A percentile compares a stretch with the other conserved stretches of the same genome.
phyloP scores from a whole-genome alignment of 2,888 invertebrate genomes.

The Tineola bisselliella region DNA sequence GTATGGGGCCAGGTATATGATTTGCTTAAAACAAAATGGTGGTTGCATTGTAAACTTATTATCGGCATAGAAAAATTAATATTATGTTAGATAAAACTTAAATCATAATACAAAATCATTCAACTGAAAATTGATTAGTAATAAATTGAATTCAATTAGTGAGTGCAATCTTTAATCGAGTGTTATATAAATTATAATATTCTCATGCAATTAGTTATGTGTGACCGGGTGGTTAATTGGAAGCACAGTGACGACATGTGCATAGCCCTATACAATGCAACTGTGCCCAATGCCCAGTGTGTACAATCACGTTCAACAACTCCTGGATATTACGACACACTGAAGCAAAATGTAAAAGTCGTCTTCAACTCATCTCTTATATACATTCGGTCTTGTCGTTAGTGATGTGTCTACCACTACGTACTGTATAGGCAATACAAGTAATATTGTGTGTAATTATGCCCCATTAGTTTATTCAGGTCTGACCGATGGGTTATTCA shows the following conservation, averaged over 20 bases:
- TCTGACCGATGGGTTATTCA: background rate
- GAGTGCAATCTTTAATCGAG: too few species aligned
- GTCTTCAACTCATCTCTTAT: background rate
- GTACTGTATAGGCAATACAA: background rate
- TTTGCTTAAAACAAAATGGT: background rate
- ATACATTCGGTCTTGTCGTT: background rate
- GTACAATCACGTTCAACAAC: constrained; percentile 38
- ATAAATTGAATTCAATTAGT: too few species aligned
- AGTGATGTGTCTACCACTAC: background rate
- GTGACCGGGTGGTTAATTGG: background rate
- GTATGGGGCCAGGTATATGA: too few species aligned
- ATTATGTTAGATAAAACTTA: background rate
- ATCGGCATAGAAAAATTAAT: background rate
- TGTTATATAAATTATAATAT: constrained; percentile 35
- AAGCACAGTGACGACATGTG: background rate
- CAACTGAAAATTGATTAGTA: too few species aligned
- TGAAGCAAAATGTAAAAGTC: constrained; percentile 52
- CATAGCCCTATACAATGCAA: constrained; percentile 63
- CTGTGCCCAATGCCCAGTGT: constrained; percentile 62
- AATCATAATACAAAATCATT: too few species aligned
- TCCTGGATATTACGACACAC: constrained; percentile 62
- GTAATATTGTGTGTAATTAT: background rate
- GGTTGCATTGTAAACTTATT: background rate
- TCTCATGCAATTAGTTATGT: constrained; percentile 31
- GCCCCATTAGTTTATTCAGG: background rate